Percentiles rank a stretch among this genome's conserved stretches.
These are phyloP conservation scores for Myotis brandtii DNA, from an alignment of 2,113 vertebrate genomes.

Conservation along the genomic window DNA sequence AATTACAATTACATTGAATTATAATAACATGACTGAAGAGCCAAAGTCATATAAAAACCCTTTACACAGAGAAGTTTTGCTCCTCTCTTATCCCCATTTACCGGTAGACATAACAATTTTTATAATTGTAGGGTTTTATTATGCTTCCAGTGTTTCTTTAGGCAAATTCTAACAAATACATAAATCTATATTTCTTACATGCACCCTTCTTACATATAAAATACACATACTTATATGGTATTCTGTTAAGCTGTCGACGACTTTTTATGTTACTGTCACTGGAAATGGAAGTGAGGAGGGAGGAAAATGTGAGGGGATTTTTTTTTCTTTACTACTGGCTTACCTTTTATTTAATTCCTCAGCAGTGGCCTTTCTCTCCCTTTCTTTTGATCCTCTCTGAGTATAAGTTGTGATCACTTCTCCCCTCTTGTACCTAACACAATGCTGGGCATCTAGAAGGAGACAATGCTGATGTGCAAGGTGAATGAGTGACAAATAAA, in stretches of 20 bases:
- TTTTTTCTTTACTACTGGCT: background rate
- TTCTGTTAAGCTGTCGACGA: background rate
- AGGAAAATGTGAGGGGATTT: background rate
- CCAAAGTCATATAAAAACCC: background rate
- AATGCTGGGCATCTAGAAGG: background rate
- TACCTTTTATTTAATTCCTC: background rate
- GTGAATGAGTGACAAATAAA: background rate
- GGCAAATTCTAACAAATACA: background rate
- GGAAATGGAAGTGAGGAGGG: background rate
- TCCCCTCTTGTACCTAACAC: background rate
- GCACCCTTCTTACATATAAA: background rate
- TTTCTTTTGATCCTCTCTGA: background rate
- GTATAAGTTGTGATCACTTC: background rate
- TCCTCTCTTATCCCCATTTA: background rate
- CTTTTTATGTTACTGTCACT: background rate
- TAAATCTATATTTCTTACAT: background rate
- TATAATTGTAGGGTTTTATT: background rate
- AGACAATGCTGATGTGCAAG: background rate
- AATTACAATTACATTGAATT: background rate
- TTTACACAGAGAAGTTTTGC: background rate
- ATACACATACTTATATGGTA: background rate
- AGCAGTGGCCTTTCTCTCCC: background rate
- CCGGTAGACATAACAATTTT: background rate
- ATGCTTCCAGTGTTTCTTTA: background rate
- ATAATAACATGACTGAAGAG: background rate